Base-by-base conservation (phyloP, 1,140 invertebrate genomes). In the Saccostrea glomerata region DNA sequence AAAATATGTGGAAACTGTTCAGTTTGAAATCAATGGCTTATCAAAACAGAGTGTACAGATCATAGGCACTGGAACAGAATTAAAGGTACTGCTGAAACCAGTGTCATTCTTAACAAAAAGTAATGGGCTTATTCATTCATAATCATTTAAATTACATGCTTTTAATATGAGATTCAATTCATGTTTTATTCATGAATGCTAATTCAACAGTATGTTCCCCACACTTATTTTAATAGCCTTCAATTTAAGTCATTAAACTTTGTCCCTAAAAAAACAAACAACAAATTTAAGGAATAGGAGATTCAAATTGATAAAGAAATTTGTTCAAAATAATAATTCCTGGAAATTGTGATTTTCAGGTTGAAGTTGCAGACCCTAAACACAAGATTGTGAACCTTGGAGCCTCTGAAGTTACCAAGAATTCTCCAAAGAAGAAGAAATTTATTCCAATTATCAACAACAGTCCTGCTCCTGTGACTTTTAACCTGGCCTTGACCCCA, bases 21-120 rank as follows among this genome's bases (percentile, higher is more conserved):
- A 89, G 54, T 95, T 95, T 92, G 94, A 95, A 90, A 93, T 95
- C 66, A 95, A 95, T 90, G 95, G 95, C 40, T 90, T 95, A 0
- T 94, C 93, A 47, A 94, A 90, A 84, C 93, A 94, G 83, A 92
- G 89, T 15, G 90, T 95, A 23, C 91, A 94, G 55, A 92, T 95
- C 20, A 84, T 90, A 84, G 95, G 95, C 30, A 88, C 86, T 47
- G 95, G 94, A 36, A 93, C 92, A 83, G 94, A 95, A 86, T 94
- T 95, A 93, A 94, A 94, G 93, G 94, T 94, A 77, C 58, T 17
- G 15, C 36, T 84, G 23, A 30, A 47, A 4, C 5, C 36, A 77
- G 5, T 30, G 73, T 77, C 6, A 82, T 1, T 82, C 17, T 82
- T 30, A 82, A 7, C 25, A 36, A 82, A 47, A 1, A 47, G 47